Percentiles rank a stretch among this genome's conserved stretches.
Conservation (phyloP, 2,888 invertebrate species). For the Cheilosia soror region DNA sequence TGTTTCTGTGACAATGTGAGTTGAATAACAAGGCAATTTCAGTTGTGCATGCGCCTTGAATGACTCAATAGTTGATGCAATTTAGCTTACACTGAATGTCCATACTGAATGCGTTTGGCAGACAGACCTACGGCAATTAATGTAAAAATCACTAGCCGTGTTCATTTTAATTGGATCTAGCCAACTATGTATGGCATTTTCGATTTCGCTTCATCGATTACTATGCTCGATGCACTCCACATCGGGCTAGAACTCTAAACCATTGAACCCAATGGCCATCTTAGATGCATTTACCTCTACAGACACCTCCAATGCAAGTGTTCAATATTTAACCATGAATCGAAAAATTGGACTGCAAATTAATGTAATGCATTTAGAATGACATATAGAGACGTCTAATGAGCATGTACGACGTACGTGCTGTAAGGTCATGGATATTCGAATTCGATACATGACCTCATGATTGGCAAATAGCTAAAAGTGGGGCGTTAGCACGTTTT, state of each 20-base stretch:
- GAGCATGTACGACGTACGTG: not conserved
- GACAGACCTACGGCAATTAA: not conserved
- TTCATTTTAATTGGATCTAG: not conserved
- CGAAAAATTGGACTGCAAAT: slow-evolving; percentile 28
- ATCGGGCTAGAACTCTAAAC: not conserved
- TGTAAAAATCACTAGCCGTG: not conserved
- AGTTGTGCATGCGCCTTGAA: not conserved
- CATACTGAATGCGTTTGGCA: not conserved
- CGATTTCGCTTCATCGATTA: slow-evolving; percentile 28
- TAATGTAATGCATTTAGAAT: slow-evolving; percentile 15
- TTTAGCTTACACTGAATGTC: not conserved
- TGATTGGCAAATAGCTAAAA: not conserved
- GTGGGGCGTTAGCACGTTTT: too few relatives aligned
- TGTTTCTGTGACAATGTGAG: not conserved
- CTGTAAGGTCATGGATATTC: slow-evolving; percentile 32
- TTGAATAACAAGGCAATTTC: not conserved
- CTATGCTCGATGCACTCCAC: slow-evolving; percentile 10
- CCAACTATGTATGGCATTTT: slow-evolving; percentile 16
- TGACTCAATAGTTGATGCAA: not conserved
- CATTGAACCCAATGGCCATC: slow-evolving; percentile 40
- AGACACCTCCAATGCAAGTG: too few relatives aligned
- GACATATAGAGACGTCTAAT: too few relatives aligned
- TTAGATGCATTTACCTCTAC: too few relatives aligned
- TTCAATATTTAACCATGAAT: slow-evolving; percentile 17
- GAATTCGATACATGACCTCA: slow-evolving; percentile 4